Evolutionary conservation across 2,113 vertebrate species (phyloP), one percentile per base, ranked within the genome.

Genomic region (Manacus vitellinus): DNA sequence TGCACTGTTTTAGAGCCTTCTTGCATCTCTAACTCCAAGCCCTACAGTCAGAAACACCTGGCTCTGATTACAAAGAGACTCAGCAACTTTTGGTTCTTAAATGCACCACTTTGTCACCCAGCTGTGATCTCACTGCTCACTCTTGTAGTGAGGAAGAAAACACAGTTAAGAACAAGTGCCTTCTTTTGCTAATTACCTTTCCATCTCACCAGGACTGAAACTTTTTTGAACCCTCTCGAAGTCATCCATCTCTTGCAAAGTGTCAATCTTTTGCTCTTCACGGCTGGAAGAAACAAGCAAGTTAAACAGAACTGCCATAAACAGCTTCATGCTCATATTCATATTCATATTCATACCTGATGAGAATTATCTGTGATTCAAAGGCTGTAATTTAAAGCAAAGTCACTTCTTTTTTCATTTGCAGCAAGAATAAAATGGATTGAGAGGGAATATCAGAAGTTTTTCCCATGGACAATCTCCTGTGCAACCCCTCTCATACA

Each of bases 151-250:
- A 68, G 39, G 3, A 83, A 56, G 37, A 58, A 89, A 92, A 93
- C 10, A 65, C 24, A 83, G 25, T 37, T 78, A 47, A 54, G 77
- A 83, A 46, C 39, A 79, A 92, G 58, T n/a, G 33, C 22, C 39
- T 30, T 19, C 43, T 76, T 79, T 41, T 80, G 56, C 41, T 85
- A 92, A 91, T 96, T 96, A 96, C 95, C 96, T 97, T 95, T 95
- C 93, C 79, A 55, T 54, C 68, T 92, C 96, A 71, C 18, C 54
- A 51, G 79, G 55, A 77, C 70, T 4, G 9, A 85, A 65, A 35
- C 54, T 80, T 62, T 88, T 96, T 82, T 66, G 89, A 77, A 30
- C 63, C 30, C 75, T 89, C 44, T 95, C 70, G 0, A 94, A 97
- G 81, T 67, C 86, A 54, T 88, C 76, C 1, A 0, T 25, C 44